Evolutionary conservation across 2,797 vertebrate genomes (phyloP).

Genomic region (Botia kubotai): DNA sequence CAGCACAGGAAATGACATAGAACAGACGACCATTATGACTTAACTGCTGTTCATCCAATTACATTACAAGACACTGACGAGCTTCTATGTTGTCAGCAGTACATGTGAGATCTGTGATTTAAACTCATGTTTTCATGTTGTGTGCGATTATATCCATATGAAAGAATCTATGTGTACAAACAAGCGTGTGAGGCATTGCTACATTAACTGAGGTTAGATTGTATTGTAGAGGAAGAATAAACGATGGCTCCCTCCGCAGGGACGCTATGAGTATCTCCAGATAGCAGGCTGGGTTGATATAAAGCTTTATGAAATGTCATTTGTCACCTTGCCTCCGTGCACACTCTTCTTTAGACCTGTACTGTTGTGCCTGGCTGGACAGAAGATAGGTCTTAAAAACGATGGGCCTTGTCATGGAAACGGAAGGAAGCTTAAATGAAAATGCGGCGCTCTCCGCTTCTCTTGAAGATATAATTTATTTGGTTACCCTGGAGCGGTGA

Average conservation of each 20-base stretch:
- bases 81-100: neutral
- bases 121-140: constrained; percentile 1
- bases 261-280: constrained; percentile 56
- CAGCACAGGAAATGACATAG: neutral
- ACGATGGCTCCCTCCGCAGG: constrained; percentile 34
- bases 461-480: constrained; percentile 51
- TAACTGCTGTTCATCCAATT: neutral
- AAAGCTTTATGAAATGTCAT: constrained; percentile 57
- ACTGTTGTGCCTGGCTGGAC: constrained; percentile 51
- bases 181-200: constrained; percentile 13
- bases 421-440: constrained; percentile 69
- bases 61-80: constrained; percentile 18
- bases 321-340: constrained; percentile 62
- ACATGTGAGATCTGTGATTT: constrained; percentile 14
- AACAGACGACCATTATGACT: constrained; percentile 1
- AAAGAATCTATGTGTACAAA: constrained; percentile 1
- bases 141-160: constrained; percentile 15
- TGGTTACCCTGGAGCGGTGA: constrained; percentile 18
- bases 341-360: constrained; percentile 55
- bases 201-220: constrained; percentile 30
- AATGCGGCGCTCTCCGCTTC: constrained; percentile 53
- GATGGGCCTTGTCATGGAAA: constrained; percentile 64
- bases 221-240: constrained; percentile 27
- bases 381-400: constrained; percentile 63
- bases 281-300: constrained; percentile 46